A percentile compares a stretch with the other conserved stretches of the same genome.
These are phyloP conservation scores for Eupsilia transversa DNA, from an alignment of 2,888 invertebrate genomes.

Conservation along the genomic window DNA sequence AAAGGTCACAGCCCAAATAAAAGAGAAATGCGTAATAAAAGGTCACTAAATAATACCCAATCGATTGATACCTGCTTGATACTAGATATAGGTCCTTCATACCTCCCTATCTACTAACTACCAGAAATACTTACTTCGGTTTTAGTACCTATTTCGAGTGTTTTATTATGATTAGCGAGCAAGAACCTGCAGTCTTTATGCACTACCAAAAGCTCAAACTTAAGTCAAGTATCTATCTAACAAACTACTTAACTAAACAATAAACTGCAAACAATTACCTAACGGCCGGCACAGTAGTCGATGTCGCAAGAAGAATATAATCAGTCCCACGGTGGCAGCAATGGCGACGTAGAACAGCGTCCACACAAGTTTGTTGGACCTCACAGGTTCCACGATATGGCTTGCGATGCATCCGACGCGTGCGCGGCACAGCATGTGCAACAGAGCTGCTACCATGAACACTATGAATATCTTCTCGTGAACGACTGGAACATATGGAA, in stretches of 20 bases:
- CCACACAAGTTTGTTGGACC: slow-evolving; percentile 92
- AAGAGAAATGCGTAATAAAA: slow-evolving; percentile 52
- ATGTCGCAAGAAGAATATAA: slow-evolving; percentile 97
- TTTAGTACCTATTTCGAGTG: not conserved
- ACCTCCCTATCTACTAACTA: not conserved
- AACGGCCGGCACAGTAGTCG: slow-evolving; percentile 96
- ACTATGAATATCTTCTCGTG: slow-evolving; percentile 97
- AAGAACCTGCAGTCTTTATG: not conserved
- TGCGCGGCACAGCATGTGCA: slow-evolving; percentile 93
- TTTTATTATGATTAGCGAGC: not conserved
- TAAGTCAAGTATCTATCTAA: not conserved
- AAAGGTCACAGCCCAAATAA: slow-evolving; percentile 56
- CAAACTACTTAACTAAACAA: slow-evolving; percentile 15
- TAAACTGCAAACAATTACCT: slow-evolving; percentile 91
- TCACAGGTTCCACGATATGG: slow-evolving; percentile 88
- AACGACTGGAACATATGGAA: slow-evolving; percentile 92
- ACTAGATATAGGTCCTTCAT: not conserved
- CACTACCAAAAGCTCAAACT: not conserved
- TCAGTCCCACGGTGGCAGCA: slow-evolving; percentile 94
- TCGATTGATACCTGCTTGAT: not conserved
- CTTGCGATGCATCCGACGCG: slow-evolving; percentile 85
- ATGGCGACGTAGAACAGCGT: slow-evolving; percentile 94
- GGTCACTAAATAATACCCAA: slow-evolving; percentile 34
- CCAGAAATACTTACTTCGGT: not conserved
- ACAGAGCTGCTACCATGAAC: slow-evolving; percentile 96